Base-by-base conservation (phyloP, 2,113 vertebrate species). In the Pachycephala philippinensis region DNA sequence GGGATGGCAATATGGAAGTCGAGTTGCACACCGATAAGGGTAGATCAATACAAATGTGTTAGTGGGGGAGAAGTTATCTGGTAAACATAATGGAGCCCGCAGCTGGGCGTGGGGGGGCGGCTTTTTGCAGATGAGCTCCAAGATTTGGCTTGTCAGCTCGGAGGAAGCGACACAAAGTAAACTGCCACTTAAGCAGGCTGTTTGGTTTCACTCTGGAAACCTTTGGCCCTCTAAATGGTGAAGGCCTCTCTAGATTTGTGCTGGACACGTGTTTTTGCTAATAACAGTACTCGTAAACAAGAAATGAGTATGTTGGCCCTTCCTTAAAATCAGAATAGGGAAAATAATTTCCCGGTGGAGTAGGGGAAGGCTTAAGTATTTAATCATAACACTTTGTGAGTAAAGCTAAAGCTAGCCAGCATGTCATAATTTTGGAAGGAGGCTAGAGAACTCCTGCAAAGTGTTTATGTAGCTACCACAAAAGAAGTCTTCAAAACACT, bases 11-110 rank as follows among this genome's bases (percentile, higher is more conserved):
- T 85, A 89, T 61, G 90, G 92, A 95, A 89, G 89, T 94, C 87
- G 74, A 65, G 74, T 84, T 50, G 88, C 95, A 93, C 96, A 92
- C 94, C 94, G 92, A 96, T 85, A 95, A 95, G 78, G 88, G 82
- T 53, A 84, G 75, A 97, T 96, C 78, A 39, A 90, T 96, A 94
- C 84, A 42, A 54, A 81, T 21, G 84, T 92, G 91, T 89, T 89
- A 78, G 87, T 74, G 66, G 63, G 53, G 80, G 91, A 91, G 94
- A 94, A 91, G 69, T 89, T 94, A 90, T 78, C 87, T 94, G 94
- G 77, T 90, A 84, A 97, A 95, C 72, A 79, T 94, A 92, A 95
- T 92, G 89, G 80, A 92, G 90, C 49, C 74, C 31, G 90, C 85
- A 74, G 87, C 71, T 33, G 76, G 90, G 85, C 53, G 85, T 35